These are phyloP conservation scores for silkworm (Bombyx mori) DNA, from an alignment of 1,140 invertebrate species.

Conservation along the genomic window DNA sequence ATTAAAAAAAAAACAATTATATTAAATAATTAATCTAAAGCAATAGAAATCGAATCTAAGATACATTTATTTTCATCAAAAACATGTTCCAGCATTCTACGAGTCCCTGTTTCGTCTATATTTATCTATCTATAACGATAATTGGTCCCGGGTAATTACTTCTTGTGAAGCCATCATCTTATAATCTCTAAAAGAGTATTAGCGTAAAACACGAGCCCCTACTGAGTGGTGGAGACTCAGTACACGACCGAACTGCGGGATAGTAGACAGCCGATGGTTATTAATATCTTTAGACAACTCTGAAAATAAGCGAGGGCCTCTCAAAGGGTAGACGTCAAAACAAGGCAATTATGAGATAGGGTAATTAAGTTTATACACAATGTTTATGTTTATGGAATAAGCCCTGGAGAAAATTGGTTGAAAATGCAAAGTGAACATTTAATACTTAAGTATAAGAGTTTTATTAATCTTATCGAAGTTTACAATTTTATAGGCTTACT, in stretches of 20 bases:
- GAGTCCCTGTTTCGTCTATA: background rate
- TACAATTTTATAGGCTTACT: too few relatives aligned
- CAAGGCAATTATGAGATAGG: conserved; percentile 60
- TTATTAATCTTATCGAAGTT: too few relatives aligned
- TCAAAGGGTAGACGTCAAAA: conserved; percentile 67
- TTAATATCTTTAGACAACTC: conserved; percentile 63
- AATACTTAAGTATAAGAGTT: too few relatives aligned
- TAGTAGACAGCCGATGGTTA: conserved; percentile 51
- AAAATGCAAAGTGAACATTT: conserved; percentile 1
- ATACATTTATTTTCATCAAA: conserved; percentile 35
- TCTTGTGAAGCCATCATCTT: conserved; percentile 66
- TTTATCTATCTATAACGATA: conserved; percentile 29
- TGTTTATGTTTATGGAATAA: conserved; percentile 29
- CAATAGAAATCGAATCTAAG: conserved; percentile 17
- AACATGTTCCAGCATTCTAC: conserved; percentile 33
- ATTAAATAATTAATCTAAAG: too few relatives aligned
- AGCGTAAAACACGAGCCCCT: conserved; percentile 51
- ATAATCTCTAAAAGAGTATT: conserved; percentile 63
- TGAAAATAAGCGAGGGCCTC: conserved; percentile 52
- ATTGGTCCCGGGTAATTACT: conserved; percentile 63
- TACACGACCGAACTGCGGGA: conserved; percentile 31
- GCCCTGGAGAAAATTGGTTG: conserved; percentile 6
- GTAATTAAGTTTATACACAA: conserved; percentile 59
- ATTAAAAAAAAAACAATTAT: too few relatives aligned
- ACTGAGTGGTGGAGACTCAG: conserved; percentile 14